Evolutionary conservation across 2,113 vertebrate species (phyloP).

Genomic region (Phaethon lepturus): DNA sequence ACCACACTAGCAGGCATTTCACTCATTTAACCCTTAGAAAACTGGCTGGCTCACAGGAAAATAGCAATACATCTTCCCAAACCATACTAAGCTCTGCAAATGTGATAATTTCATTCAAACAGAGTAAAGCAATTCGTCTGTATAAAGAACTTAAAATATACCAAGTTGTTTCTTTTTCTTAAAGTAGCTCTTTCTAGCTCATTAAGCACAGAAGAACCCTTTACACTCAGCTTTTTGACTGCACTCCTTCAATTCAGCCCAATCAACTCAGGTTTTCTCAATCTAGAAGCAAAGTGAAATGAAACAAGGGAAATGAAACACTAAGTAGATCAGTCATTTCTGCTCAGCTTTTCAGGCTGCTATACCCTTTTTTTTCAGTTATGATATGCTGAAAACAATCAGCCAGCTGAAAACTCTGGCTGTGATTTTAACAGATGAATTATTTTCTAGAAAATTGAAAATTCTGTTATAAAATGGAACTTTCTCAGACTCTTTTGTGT

Average conservation of each 20-base stretch:
- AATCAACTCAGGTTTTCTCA: background rate
- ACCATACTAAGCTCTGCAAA: background rate
- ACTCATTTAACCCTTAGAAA: background rate
- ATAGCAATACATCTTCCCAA: background rate
- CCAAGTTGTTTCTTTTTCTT: background rate
- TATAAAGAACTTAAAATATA: background rate
- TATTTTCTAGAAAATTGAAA: constrained; percentile 19
- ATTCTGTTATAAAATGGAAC: background rate
- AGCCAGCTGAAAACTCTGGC: background rate
- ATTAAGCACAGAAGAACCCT: background rate
- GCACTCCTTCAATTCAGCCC: background rate
- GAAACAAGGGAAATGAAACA: background rate
- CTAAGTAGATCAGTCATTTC: background rate
- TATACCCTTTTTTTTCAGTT: background rate
- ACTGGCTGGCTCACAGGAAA: background rate
- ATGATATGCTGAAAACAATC: background rate
- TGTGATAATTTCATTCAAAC: background rate
- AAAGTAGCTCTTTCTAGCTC: background rate
- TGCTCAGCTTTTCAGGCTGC: background rate
- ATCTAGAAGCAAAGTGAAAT: background rate
- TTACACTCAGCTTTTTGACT: background rate
- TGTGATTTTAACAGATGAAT: background rate
- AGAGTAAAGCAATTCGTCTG: background rate
- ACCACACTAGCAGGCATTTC: background rate
- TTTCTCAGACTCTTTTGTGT: background rate